Percentiles rank a stretch among this genome's conserved stretches.
Evolutionary conservation across 2,888 invertebrate genomes (phyloP).

Genomic region (Leucozona laternaria): DNA sequence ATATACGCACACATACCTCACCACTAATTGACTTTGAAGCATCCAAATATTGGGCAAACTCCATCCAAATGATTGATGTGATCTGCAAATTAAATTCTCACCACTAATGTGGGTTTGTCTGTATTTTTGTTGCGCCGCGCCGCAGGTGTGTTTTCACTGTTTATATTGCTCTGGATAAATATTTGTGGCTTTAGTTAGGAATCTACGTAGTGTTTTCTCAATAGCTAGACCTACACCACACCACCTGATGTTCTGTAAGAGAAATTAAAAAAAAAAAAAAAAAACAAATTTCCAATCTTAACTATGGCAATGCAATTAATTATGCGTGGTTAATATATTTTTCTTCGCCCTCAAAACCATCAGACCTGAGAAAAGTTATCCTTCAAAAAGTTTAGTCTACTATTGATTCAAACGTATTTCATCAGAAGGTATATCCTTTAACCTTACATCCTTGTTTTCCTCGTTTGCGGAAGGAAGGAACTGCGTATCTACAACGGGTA

Average conservation of each 20-base stretch:
- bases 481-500: neutral
- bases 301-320: conserved; percentile 12
- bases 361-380: neutral
- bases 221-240: neutral
- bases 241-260: neutral
- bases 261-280: neutral
- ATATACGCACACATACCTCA: neutral
- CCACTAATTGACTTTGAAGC: conserved; percentile 35
- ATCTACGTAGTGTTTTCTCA: neutral
- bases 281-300: neutral
- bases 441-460: neutral
- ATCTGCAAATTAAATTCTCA: conserved; percentile 39
- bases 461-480: neutral
- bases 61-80: conserved; percentile 45
- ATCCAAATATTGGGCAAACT: conserved; percentile 24
- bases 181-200: neutral
- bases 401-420: neutral
- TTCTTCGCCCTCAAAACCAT: neutral
- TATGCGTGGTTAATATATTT: conserved; percentile 9
- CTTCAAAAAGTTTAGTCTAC: neutral
- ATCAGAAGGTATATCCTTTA: too few relatives aligned
- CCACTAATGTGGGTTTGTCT: conserved; percentile 22
- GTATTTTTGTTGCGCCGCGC: neutral
- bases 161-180: neutral
- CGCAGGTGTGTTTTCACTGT: neutral